phyloP scores from a whole-genome alignment of 2,113 vertebrate species.

The Hemichromis elongatus region DNA sequence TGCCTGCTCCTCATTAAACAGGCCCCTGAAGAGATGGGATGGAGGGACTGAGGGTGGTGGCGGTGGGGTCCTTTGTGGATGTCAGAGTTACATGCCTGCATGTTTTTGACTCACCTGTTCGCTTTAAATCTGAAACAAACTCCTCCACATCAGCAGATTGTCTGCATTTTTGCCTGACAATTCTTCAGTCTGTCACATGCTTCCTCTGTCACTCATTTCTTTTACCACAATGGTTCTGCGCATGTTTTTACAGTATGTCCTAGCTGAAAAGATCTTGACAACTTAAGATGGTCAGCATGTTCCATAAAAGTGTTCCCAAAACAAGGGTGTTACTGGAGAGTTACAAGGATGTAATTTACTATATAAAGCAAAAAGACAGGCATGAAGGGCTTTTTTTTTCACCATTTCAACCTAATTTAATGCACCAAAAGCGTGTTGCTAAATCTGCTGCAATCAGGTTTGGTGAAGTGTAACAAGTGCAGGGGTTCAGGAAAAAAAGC shows the following conservation, averaged over 20 bases:
- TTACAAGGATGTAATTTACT: constrained; percentile 29
- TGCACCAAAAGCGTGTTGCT: background rate
- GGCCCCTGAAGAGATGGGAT: constrained; percentile 23
- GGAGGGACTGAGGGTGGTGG: background rate
- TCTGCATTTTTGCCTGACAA: background rate
- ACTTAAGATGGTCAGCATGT: background rate
- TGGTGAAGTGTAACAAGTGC: background rate
- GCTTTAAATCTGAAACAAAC: constrained; percentile 10
- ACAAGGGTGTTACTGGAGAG: constrained; percentile 8
- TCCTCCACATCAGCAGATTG: constrained; percentile 40
- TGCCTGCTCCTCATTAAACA: constrained; percentile 69
- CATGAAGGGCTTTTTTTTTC: background rate
- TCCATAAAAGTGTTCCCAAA: background rate
- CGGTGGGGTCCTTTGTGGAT: background rate
- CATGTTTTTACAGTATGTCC: background rate
- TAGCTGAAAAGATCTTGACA: background rate
- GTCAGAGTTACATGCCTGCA: constrained; percentile 18
- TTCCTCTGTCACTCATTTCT: background rate
- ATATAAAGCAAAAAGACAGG: constrained; percentile 17
- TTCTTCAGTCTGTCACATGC: background rate
- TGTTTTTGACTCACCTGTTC: constrained; percentile 59
- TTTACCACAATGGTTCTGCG: background rate
- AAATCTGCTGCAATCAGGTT: background rate
- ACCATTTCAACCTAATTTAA: background rate
- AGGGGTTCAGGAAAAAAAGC: background rate